These are phyloP conservation scores for Esox masquinongy DNA, from an alignment of 2,797 vertebrate genomes.

Conservation along the genomic window DNA sequence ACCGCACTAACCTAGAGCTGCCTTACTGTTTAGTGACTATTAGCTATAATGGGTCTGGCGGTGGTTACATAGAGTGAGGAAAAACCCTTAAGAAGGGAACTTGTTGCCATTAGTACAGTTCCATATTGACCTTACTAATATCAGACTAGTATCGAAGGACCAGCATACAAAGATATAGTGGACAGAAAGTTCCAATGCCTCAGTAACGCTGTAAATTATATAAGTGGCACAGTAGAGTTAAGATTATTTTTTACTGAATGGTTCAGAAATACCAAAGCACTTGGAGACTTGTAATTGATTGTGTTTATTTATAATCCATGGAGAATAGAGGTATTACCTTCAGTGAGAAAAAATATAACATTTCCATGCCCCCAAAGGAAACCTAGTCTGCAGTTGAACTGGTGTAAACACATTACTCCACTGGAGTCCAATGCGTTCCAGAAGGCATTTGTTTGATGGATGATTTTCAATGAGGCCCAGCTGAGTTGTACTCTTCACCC, in stretches of 20 bases:
- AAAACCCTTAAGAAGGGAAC: background rate
- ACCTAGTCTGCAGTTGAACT: background rate
- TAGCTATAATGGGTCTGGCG: slow-evolving; percentile 9
- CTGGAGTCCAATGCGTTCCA: background rate
- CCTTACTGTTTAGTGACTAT: background rate
- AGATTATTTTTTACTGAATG: too few relatives aligned
- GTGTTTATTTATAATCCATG: background rate
- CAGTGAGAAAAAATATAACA: background rate
- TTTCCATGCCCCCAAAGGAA: background rate
- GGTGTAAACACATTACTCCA: background rate
- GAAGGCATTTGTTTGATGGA: background rate
- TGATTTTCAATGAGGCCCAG: background rate
- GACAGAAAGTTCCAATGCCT: background rate
- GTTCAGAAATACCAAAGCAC: background rate
- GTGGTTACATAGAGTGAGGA: background rate
- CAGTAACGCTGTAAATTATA: background rate
- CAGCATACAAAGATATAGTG: background rate
- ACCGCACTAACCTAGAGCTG: background rate
- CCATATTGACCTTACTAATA: background rate
- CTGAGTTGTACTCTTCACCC: background rate
- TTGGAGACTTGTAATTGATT: background rate
- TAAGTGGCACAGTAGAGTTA: background rate
- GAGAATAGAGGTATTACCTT: background rate
- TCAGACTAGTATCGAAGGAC: background rate
- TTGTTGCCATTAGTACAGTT: background rate